Base-by-base conservation (phyloP, 1,140 invertebrate genomes). In the Eriosoma lanigerum region DNA sequence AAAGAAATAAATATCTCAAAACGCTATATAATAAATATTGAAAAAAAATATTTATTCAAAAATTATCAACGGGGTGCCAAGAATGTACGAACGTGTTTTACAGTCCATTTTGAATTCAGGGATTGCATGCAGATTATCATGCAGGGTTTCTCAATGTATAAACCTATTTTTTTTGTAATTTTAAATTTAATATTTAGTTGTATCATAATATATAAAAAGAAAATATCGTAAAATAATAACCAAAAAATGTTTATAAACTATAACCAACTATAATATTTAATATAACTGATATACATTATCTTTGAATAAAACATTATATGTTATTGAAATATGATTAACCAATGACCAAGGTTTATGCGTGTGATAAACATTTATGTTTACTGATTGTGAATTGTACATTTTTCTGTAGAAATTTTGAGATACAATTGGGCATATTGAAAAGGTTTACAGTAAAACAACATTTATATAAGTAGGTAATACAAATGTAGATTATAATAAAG, bases 111-210 rank as follows among this genome's bases (percentile, higher is more conserved):
- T 76, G 72, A 21, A 76, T 38, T 58, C 21, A 17, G n/a, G 52
- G 13, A 58, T 78, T 62, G 75, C 75, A 29, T 78, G 56, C 44
- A 62, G 56, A 78, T 78, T 78, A 78, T 78, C 62, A 50, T 26
- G 17, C 32, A 78, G 75, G 75, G 75, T 44, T 78, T 54, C 75
- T 50, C 56, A 78, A 72, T 26, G 9, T 72, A 5, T 50, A n/a
- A 46, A 62, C 48, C 29, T 46, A 5, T 15, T 24, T 17, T 46
- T 24, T 21, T 60, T 21, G 9, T 58, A 17, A 44, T 46, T 24
- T 44, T 66, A 21, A 32, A 21, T 44, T 13, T 68, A 24, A 9
- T 26, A 24, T 66, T 21, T 6, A 66, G 24, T 46, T 15, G 44
- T 13, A 5, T 24, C n/a, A 10, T 0, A 38, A 19, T 64, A 8